These are phyloP conservation scores for Avahi laniger DNA, from an alignment of 2,797 vertebrate species.

Conservation along the genomic window DNA sequence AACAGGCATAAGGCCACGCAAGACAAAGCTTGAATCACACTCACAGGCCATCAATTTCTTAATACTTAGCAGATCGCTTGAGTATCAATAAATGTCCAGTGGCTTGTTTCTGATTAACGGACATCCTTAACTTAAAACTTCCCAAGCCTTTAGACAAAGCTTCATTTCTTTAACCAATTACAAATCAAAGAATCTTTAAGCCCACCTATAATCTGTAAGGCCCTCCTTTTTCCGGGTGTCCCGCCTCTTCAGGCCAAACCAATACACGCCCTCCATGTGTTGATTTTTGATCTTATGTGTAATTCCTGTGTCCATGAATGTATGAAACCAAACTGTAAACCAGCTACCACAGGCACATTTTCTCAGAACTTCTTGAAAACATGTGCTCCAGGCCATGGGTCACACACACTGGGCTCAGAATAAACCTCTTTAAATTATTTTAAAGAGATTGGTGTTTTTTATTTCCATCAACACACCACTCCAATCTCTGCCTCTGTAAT, in stretches of 20 bases:
- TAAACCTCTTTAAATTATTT: background rate
- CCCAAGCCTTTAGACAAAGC: background rate
- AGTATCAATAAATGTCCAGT: background rate
- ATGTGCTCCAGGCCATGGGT: background rate
- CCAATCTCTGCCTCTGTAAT: background rate
- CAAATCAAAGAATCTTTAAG: background rate
- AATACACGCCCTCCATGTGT: rapidly evolving
- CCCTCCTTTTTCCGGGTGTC: background rate
- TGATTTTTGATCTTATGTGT: background rate
- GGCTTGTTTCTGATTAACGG: background rate
- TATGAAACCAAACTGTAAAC: background rate
- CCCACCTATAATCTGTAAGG: background rate
- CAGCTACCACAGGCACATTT: no score
- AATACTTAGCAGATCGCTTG: background rate
- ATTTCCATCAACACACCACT: background rate
- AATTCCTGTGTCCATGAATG: background rate
- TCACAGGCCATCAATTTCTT: background rate
- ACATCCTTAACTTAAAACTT: background rate
- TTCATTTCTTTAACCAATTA: background rate
- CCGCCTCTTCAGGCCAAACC: background rate
- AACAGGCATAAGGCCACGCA: background rate
- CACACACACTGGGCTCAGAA: background rate
- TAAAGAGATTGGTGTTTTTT: background rate
- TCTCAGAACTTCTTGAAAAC: background rate
- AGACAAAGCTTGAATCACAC: background rate